phyloP scores from a whole-genome alignment of 2,888 invertebrate genomes.

The Pammene fasciana region DNA sequence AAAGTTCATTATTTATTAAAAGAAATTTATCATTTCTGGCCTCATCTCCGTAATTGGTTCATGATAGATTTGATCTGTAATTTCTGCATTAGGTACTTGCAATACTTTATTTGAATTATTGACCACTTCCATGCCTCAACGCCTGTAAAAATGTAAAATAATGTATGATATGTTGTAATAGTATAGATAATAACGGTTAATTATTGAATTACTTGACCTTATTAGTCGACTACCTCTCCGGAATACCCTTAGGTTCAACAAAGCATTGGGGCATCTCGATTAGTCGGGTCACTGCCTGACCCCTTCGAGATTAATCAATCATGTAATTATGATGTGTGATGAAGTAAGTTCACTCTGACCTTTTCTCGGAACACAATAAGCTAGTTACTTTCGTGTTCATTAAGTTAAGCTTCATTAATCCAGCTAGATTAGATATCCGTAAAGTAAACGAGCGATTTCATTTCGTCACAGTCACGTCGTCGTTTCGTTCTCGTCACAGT shows the following conservation, averaged over 20 bases:
- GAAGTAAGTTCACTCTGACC: conserved; percentile 38
- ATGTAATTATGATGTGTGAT: conserved; percentile 41
- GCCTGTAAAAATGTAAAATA: no score
- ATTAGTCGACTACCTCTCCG: background rate
- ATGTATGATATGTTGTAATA: no score
- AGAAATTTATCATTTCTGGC: background rate
- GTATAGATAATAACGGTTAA: no score
- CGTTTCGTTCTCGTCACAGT: no score
- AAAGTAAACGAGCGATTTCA: background rate
- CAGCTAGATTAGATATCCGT: conserved; percentile 15
- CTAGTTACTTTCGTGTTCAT: conserved; percentile 31
- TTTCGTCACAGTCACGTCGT: no score
- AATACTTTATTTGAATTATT: no score
- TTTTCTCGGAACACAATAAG: conserved; percentile 32
- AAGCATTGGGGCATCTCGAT: conserved; percentile 31
- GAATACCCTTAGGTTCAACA: background rate
- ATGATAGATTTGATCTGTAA: no score
- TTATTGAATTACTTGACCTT: background rate
- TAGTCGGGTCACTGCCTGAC: conserved; percentile 34
- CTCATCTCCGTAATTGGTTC: background rate
- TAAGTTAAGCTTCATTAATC: conserved; percentile 34
- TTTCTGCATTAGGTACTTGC: no score
- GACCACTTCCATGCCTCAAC: no score
- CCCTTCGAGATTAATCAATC: conserved; percentile 40
- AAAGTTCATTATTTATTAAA: background rate